These are phyloP conservation scores for Haemorhous mexicanus DNA, from an alignment of 2,113 vertebrate genomes.

Conservation along the genomic window DNA sequence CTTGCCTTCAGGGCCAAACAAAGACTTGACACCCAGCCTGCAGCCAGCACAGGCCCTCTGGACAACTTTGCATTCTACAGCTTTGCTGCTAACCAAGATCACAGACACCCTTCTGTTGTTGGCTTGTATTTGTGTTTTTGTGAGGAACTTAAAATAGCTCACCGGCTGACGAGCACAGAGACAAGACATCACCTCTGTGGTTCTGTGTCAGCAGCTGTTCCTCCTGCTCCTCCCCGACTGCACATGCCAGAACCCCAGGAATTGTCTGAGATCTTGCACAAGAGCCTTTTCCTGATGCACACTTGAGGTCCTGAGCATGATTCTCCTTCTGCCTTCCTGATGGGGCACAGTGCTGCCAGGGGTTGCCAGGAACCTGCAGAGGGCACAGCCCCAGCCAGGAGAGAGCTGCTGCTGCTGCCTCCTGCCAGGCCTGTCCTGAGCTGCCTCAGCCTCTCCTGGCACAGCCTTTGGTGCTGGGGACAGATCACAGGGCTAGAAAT, in stretches of 20 bases:
- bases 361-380: background rate
- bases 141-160: background rate
- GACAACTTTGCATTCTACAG: background rate
- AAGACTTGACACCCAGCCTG: background rate
- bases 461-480: background rate
- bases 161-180: background rate
- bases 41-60: background rate
- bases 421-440: background rate
- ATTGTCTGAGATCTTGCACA: background rate
- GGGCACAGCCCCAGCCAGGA: background rate
- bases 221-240: background rate
- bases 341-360: background rate
- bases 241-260: background rate
- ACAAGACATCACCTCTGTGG: background rate
- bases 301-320: background rate
- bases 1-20: slow-evolving; percentile 6
- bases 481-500: background rate
- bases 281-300: background rate
- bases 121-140: background rate
- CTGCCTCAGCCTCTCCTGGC: background rate
- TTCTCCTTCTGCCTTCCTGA: background rate
- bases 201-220: background rate
- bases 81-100: background rate
- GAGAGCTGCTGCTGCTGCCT: background rate
- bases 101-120: background rate